Base-by-base conservation (phyloP, 2,888 invertebrate species). In the Orchesellides sinensis region DNA sequence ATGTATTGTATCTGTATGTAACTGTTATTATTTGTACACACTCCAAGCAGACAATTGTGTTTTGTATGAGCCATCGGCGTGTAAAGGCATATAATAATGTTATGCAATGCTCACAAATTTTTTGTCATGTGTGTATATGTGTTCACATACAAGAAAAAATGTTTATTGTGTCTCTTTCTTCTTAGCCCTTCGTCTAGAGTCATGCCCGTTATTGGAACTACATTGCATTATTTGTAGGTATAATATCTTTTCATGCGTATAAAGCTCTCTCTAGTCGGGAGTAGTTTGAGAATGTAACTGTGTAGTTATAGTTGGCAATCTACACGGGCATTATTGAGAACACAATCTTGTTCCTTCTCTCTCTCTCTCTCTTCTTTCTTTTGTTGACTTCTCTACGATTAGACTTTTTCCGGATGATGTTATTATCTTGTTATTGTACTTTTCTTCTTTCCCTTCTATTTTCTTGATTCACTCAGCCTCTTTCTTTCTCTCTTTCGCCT, bases 291-390 rank as follows among this genome's bases (percentile, higher is more conserved):
- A 49, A 49, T 49, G 49, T 49, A 10, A 52, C 17, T 61, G 32
- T 56, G 49, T 75, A 52, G 6, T 29, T 47, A 49, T 29, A 32
- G 72, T 79, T 72, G 80, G 72, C 47, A 79, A 54, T 75, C 45
- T 79, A 65, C 69, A 77, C 40, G 66, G 63, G 21, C 40, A 65
- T 72, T 68, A 68, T 68, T 66, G 80, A 49, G 68, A 68, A 66
- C 25, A 54, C 65, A 81, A 73, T 81, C 66, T 80, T 61, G 65
- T 35, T 54, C 49, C 65, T 52, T 54, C 21, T 25, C 54, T 45
- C n/a, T 56, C 49, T 49, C 59, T 59, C 61, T 61, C 27, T 54
- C 25, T 21, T 21, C 8, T n/a, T n/a, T 23, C 52, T 52, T 17
- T 23, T 32, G 59, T 27, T 59, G 59, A 59, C 59, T 59, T 49